A percentile compares a stretch with the other conserved stretches of the same genome.
phyloP scores from a whole-genome alignment of 2,113 vertebrate genomes.

The Phasianus colchicus region DNA sequence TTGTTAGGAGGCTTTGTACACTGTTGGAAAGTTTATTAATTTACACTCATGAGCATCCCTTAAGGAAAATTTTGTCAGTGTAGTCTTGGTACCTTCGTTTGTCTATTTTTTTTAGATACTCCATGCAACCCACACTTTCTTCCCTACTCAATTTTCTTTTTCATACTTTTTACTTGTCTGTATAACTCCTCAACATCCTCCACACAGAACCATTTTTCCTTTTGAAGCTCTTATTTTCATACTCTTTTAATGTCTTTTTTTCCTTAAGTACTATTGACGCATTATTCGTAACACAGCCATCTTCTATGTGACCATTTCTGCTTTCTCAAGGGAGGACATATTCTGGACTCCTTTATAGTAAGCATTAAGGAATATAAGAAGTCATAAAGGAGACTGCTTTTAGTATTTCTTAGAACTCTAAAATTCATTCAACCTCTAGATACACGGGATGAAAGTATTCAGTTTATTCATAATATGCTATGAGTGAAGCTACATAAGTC shows the following conservation, averaged over 20 bases:
- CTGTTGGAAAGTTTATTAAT: background rate
- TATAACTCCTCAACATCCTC: background rate
- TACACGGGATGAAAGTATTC: background rate
- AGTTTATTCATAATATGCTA: background rate
- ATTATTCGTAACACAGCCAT: background rate
- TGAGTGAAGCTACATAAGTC: background rate
- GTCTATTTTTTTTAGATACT: background rate
- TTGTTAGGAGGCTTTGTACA: background rate
- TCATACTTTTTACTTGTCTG: background rate
- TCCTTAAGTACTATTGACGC: background rate
- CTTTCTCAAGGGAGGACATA: background rate
- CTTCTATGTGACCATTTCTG: background rate
- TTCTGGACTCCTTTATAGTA: background rate
- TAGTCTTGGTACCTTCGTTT: background rate
- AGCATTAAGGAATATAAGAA: background rate
- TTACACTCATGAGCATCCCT: background rate
- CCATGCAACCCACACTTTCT: background rate
- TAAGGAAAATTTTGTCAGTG: background rate
- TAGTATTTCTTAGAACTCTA: background rate
- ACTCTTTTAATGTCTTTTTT: background rate
- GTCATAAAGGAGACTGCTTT: background rate
- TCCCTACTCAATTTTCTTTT: background rate
- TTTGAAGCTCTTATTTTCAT: background rate
- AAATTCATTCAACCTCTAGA: background rate
- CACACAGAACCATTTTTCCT: background rate